Base-by-base conservation (phyloP, 2,797 vertebrate species). In the Acrossocheilus fasciatus region DNA sequence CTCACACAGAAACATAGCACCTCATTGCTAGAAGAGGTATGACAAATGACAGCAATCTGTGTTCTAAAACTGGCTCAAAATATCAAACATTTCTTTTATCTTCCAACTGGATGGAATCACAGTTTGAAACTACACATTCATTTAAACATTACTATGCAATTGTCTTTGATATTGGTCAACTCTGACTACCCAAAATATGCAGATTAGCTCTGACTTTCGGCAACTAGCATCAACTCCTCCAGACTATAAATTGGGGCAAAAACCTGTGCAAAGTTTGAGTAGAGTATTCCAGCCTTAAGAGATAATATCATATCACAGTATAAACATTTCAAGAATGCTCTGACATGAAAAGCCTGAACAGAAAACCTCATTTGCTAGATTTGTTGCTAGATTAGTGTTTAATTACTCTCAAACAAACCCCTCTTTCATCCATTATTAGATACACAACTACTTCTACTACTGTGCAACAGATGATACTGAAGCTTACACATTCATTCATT, bases 321-420 rank as follows among this genome's bases (percentile, higher is more conserved):
- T 74, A 57, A 39, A 34, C 75, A 15, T 18, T 57, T 7, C 18
- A 77, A 39, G 18, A 77, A 76, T 23, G 59, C 79, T 64, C 57
- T 36, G 62, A 64, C 12, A 68, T 23, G 26, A 30, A 50, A 36
- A 69, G 9, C 62, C 30, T 23, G 43, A 36, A 50, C 26, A 14
- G 59, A 69, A 69, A 68, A 50, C 10, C 26, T 34, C 0, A 6
- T 47, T 81, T 68, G 39, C 59, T 47, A 50, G 62, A 81, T 68
- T 75, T 73, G 72, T 76, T 50, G 59, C 66, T 39, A 81, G 47
- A 70, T 69, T 39, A 57, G 34, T 72, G 43, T 69, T 34, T 74
- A 64, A 81, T 45, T 39, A 57, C 52, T 52, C 68, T n/a, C n/a
- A 84, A 64, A 87, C 86, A 89, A 84, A 70, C 68, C 79, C 10